Evolutionary conservation across 1,140 invertebrate genomes (phyloP).

Genomic region (Orchesella cincta): DNA sequence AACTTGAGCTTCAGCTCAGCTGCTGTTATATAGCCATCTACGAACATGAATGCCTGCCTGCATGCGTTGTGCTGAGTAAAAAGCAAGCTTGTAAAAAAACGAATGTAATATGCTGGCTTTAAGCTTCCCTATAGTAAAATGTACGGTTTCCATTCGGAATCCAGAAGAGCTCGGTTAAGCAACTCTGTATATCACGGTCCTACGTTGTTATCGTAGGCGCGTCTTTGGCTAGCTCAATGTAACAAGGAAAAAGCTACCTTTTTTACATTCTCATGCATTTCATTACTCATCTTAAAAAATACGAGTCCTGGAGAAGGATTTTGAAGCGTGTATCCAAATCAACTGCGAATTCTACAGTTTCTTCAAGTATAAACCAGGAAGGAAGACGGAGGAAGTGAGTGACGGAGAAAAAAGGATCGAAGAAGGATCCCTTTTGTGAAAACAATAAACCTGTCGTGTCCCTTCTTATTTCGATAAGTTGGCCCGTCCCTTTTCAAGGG

Average conservation of each 20-base stretch:
- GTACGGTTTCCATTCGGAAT: conserved; percentile 28
- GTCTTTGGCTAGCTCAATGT: background rate
- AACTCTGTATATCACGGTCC: conserved; percentile 6
- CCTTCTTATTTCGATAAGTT: too few species aligned
- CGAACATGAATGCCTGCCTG: background rate
- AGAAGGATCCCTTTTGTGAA: conserved; percentile 6
- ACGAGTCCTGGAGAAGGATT: too few species aligned
- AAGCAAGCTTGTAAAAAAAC: background rate
- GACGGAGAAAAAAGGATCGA: background rate
- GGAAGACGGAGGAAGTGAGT: background rate
- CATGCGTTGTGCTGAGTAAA: background rate
- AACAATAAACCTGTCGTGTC: too few species aligned
- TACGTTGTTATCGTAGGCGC: conserved; percentile 10
- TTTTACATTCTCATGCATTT: too few species aligned
- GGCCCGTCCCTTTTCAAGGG: too few species aligned
- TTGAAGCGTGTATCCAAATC: too few species aligned
- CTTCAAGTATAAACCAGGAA: too few species aligned
- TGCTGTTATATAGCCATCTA: background rate
- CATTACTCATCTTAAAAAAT: too few species aligned
- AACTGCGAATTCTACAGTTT: too few species aligned
- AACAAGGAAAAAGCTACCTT: too few species aligned
- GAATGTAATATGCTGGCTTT: background rate
- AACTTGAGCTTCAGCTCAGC: conserved; percentile 17
- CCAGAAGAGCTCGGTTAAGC: conserved; percentile 24
- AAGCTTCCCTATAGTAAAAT: conserved; percentile 17